Evolutionary conservation across 1,140 invertebrate species (phyloP), one percentile per base, ranked within the genome.

Genomic region (Psix sp.): DNA sequence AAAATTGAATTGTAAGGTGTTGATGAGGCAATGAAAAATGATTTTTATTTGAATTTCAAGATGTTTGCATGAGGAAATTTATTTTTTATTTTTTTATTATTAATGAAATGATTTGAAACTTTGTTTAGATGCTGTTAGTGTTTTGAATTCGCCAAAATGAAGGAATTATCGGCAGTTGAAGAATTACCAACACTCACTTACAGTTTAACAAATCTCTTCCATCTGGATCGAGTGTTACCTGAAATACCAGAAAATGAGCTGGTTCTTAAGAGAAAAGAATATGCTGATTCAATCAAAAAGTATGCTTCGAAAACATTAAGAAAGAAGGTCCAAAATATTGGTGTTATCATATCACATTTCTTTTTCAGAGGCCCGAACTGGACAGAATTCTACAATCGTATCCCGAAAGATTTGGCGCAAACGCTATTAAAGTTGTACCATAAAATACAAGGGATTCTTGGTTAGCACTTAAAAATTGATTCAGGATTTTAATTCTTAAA

Each of bases 181-280:
- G 74, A 82, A 56, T 65, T 80, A 48, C 82, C 82, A 20, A 77
- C 82, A n/a, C 63, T 86, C 9, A 82, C 83, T 16, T 80, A 80
- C 9, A 72, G 80, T 10, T 49, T 86, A n/a, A 72, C 84, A 40
- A 78, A 70, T 7, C 84, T 80, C 35, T 82, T 83, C n/a, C 56
- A 82, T 36, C 68, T 84, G 17, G 78, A 76, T n/a, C 76, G 79
- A 26, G 59, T 15, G 26, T 21, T 11, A 10, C 4, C 59, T 26
- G 49, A 77, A 67, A 26, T 17, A 15, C 3, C 14, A 17, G 21
- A 74, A 62, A 82, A 84, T 72, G 71, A 86, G 29, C 45, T 85
- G 21, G 31, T 60, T n/a, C 54, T 17, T 11, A 86, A 84, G 48
- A 59, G 71, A 5, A 46, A 77, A 15, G 82, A 86, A 43, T 54